Conservation (phyloP, 2,113 vertebrate species). For the Tricholaema leucomelas region DNA sequence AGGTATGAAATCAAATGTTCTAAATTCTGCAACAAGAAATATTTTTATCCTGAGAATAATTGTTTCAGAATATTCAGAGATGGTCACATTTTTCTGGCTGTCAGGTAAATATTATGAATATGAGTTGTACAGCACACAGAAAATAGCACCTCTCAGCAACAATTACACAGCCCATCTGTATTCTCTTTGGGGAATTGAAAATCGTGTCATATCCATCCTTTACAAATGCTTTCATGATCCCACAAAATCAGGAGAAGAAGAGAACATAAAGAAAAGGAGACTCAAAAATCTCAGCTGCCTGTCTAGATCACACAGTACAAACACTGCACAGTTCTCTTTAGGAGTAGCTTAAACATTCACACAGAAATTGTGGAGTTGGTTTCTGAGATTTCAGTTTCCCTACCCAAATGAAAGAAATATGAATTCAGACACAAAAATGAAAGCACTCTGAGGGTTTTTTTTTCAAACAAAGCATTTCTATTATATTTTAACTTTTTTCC, state of each 20-base stretch:
- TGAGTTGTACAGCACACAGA: slow-evolving; percentile 48
- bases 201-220: slow-evolving; percentile 41
- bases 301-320: not conserved
- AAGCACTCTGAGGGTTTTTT: not conserved
- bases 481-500: not conserved
- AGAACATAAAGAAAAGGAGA: not conserved
- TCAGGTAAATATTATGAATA: slow-evolving; percentile 60
- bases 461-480: not conserved
- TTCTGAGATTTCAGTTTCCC: not conserved
- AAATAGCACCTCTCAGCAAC: slow-evolving; percentile 68
- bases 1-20: not conserved
- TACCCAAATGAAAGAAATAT: not conserved
- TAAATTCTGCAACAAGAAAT: not conserved
- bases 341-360: not conserved
- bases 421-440: not conserved
- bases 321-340: not conserved
- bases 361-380: not conserved
- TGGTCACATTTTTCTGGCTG: slow-evolving; percentile 60
- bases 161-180: slow-evolving; percentile 68
- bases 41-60: not conserved
- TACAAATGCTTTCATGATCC: slow-evolving; percentile 10
- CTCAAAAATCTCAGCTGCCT: not conserved
- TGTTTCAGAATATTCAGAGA: slow-evolving; percentile 33
- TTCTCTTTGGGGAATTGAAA: slow-evolving; percentile 56
- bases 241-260: not conserved